These are phyloP conservation scores for Neoitamus cyanurus DNA, from an alignment of 2,888 invertebrate species.

Conservation along the genomic window DNA sequence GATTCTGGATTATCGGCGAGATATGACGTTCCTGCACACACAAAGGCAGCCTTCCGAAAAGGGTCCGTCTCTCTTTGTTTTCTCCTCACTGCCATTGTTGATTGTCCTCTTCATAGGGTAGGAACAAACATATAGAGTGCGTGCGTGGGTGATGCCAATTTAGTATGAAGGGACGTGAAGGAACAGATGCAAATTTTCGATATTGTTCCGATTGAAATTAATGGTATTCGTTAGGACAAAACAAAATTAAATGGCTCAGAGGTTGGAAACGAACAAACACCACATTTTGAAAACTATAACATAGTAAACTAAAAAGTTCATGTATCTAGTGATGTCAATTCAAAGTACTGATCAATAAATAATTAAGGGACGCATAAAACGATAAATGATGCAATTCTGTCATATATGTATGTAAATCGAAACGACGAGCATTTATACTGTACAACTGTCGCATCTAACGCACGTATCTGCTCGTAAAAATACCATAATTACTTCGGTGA, in stretches of 20 bases:
- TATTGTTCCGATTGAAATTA: neutral
- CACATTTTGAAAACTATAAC: too few relatives aligned
- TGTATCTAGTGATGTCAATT: too few relatives aligned
- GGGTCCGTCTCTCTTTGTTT: conserved; percentile 14
- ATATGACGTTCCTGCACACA: conserved; percentile 26
- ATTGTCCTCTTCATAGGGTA: neutral
- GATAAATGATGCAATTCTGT: too few relatives aligned
- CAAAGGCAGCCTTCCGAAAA: neutral
- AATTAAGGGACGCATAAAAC: too few relatives aligned
- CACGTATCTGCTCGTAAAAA: too few relatives aligned
- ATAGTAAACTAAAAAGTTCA: too few relatives aligned
- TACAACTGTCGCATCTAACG: too few relatives aligned
- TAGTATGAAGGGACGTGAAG: neutral
- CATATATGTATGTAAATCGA: too few relatives aligned
- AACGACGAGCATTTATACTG: too few relatives aligned
- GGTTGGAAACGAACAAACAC: too few relatives aligned
- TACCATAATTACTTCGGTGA: too few relatives aligned
- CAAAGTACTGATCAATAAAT: too few relatives aligned
- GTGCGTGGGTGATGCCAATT: conserved; percentile 28
- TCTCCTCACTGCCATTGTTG: conserved; percentile 14
- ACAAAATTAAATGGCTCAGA: neutral
- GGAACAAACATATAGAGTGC: neutral
- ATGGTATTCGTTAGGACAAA: neutral
- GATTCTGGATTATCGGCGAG: conserved; percentile 42
- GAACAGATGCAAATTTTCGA: conserved; percentile 38